Evolutionary conservation across 2,888 invertebrate species (phyloP).

Genomic region (Tetranychus truncatus): DNA sequence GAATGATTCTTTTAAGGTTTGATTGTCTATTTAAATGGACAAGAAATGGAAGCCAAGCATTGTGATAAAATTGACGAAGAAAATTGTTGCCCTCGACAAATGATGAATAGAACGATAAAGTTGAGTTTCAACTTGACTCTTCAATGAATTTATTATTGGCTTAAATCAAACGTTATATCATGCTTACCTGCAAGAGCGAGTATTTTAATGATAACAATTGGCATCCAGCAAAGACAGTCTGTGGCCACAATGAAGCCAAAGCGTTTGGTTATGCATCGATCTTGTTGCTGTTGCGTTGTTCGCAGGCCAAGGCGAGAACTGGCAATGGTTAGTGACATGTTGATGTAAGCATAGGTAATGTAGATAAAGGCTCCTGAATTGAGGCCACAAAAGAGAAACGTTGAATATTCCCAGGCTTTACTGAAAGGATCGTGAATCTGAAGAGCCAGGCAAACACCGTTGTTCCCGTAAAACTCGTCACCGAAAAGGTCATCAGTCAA

Average conservation of each 20-base stretch:
- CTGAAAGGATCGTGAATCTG: conserved; percentile 43
- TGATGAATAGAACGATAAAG: too few species aligned
- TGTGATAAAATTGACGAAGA: too few species aligned
- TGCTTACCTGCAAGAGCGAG: conserved; percentile 40
- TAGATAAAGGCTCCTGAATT: conserved; percentile 41
- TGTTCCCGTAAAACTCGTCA: conserved; percentile 41
- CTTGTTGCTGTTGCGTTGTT: conserved; percentile 39
- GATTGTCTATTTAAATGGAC: too few species aligned
- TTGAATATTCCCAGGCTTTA: conserved; percentile 40
- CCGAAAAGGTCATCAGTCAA: conserved; percentile 38
- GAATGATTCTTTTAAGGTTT: too few species aligned
- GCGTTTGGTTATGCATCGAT: conserved; percentile 41
- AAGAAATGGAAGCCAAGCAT: too few species aligned
- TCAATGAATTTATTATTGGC: too few species aligned
- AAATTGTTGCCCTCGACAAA: too few species aligned
- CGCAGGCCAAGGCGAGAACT: conserved; percentile 42
- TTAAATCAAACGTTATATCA: too few species aligned
- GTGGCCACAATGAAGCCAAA: conserved; percentile 44
- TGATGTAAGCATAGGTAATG: conserved; percentile 41
- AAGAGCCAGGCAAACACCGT: conserved; percentile 43
- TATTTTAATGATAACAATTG: conserved; percentile 42
- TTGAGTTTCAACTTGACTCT: too few species aligned
- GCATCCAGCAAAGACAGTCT: conserved; percentile 45
- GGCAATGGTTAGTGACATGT: conserved; percentile 42
- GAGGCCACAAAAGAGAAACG: conserved; percentile 40